Conservation (phyloP, 2,113 vertebrate genomes). For the Sander vitreus region DNA sequence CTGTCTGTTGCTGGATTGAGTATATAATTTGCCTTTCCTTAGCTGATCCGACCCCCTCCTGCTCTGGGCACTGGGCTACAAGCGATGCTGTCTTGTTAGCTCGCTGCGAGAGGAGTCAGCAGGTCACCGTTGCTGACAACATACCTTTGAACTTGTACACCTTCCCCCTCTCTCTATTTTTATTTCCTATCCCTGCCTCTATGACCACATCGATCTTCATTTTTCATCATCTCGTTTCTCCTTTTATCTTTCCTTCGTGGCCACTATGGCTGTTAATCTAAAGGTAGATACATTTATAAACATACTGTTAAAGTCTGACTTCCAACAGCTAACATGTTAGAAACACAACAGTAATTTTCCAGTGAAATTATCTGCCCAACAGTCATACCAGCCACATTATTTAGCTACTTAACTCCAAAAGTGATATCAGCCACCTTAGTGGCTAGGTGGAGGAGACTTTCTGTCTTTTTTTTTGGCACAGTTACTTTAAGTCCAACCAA, state of each 20-base stretch:
- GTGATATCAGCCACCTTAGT: conserved; percentile 43
- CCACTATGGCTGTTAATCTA: neutral
- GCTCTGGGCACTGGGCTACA: conserved; percentile 54
- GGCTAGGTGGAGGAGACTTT: conserved; percentile 31
- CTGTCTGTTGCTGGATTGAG: conserved; percentile 46
- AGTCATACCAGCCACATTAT: conserved; percentile 31
- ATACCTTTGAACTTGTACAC: conserved; percentile 56
- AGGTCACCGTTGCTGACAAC: conserved; percentile 39
- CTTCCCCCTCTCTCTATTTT: neutral
- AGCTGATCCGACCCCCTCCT: conserved; percentile 30
- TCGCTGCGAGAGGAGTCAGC: conserved; percentile 55
- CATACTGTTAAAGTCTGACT: conserved; percentile 4
- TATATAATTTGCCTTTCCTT: conserved; percentile 63
- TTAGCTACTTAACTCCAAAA: conserved; percentile 50
- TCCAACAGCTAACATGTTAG: conserved; percentile 15
- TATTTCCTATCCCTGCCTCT: neutral
- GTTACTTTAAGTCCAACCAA: conserved; percentile 48
- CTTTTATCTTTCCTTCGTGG: neutral
- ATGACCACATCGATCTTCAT: conserved; percentile 7
- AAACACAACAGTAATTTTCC: conserved; percentile 34
- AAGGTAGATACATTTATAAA: neutral
- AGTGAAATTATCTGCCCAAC: conserved; percentile 12
- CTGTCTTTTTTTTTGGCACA: conserved; percentile 56
- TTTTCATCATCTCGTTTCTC: conserved; percentile 15
- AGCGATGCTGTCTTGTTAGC: conserved; percentile 57